phyloP scores from a whole-genome alignment of 2,888 invertebrate species.

The Ochropleura plecta region DNA sequence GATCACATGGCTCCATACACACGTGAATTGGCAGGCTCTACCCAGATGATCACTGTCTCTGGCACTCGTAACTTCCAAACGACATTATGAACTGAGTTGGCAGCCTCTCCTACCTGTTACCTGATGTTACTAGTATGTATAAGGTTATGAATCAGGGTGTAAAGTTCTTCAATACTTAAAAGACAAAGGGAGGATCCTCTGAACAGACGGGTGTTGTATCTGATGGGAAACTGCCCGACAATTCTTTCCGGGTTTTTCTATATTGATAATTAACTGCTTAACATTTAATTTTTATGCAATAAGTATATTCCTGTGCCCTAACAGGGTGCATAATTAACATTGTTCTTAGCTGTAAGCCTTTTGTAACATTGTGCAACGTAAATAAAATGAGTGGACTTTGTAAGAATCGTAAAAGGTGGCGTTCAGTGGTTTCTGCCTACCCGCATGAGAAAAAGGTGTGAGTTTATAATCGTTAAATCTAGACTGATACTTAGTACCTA shows the following conservation, averaged over 20 bases:
- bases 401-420: neutral
- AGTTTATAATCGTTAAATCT: neutral
- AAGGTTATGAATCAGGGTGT: neutral
- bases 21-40: constrained; percentile 14
- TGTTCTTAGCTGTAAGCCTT: neutral
- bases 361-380: neutral
- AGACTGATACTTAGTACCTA: neutral
- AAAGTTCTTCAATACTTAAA: neutral
- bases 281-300: neutral
- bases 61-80: constrained; percentile 6
- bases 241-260: too few relatives aligned
- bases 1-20: neutral
- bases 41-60: neutral
- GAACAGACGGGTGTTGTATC: neutral
- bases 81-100: constrained; percentile 32
- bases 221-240: too few relatives aligned
- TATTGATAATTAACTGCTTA: neutral
- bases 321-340: neutral
- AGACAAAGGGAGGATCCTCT: neutral
- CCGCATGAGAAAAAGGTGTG: neutral
- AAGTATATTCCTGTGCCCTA: neutral
- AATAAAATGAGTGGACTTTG: neutral
- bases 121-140: neutral
- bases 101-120: constrained; percentile 20
- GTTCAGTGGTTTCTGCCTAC: neutral